Conservation (phyloP, 2,888 invertebrate species). For the Rhynchonema sp. region DNA sequence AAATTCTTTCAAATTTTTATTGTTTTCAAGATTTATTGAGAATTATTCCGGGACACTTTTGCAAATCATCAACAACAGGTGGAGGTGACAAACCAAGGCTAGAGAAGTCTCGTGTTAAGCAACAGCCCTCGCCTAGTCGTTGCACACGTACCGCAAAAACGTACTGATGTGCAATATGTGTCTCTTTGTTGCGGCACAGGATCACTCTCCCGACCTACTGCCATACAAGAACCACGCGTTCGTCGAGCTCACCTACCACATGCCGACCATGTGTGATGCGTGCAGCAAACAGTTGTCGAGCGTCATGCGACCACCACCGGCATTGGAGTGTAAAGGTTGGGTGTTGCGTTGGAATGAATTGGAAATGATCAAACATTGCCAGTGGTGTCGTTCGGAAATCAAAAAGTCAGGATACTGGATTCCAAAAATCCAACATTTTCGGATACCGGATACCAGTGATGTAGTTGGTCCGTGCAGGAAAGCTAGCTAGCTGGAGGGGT, state of each 20-base stretch:
- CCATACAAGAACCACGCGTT: conserved; percentile 82
- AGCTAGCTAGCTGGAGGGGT: too few relatives aligned
- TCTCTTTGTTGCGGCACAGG: background rate
- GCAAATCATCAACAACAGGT: too few relatives aligned
- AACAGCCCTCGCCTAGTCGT: too few relatives aligned
- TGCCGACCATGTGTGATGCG: conserved; percentile 91
- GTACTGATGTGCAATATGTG: background rate
- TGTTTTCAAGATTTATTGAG: too few relatives aligned
- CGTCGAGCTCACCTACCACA: conserved; percentile 83
- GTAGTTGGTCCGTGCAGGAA: too few relatives aligned
- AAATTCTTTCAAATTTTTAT: too few relatives aligned
- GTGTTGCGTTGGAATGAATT: too few relatives aligned
- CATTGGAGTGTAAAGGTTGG: conserved; percentile 79
- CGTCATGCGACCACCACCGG: conserved; percentile 89
- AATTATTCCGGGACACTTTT: too few relatives aligned
- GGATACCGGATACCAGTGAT: background rate
- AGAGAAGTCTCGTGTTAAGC: too few relatives aligned
- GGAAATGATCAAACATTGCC: too few relatives aligned
- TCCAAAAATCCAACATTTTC: background rate
- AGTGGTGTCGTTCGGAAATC: background rate
- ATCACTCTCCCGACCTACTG: background rate
- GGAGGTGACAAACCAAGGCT: too few relatives aligned
- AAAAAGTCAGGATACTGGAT: background rate
- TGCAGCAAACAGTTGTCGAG: conserved; percentile 83
- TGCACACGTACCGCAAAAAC: too few relatives aligned